phyloP scores from a whole-genome alignment of 2,113 vertebrate species.

The Corapipo altera region DNA sequence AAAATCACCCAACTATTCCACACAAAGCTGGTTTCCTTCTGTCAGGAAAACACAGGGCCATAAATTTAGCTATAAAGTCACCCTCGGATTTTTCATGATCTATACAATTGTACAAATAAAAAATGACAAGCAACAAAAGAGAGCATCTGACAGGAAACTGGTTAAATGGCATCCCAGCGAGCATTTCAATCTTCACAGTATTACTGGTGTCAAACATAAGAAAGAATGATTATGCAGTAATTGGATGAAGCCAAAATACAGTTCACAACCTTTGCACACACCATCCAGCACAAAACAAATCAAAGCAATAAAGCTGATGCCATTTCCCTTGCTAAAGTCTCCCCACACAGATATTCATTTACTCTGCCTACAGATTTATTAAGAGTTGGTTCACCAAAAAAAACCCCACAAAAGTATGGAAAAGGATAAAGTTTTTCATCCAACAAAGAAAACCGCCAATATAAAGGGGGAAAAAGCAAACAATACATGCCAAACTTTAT shows the following conservation, averaged over 20 bases:
- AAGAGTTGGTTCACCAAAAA: background rate
- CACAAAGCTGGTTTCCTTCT: conserved; percentile 20
- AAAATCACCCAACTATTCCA: conserved; percentile 34
- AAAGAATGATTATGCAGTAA: conserved; percentile 28
- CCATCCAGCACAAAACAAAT: background rate
- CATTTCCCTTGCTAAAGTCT: background rate
- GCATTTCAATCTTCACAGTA: conserved; percentile 28
- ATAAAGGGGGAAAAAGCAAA: background rate
- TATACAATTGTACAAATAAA: conserved; percentile 57
- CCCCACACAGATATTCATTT: background rate
- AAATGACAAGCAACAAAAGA: conserved; percentile 48
- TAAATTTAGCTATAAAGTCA: conserved; percentile 54
- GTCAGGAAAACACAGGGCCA: conserved; percentile 13
- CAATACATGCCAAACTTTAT: background rate
- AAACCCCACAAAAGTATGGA: background rate
- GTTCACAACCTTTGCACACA: conserved; percentile 11
- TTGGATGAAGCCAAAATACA: conserved; percentile 35
- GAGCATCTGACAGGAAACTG: conserved; percentile 20
- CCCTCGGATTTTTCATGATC: conserved; percentile 40
- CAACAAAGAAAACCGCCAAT: background rate
- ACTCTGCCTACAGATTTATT: background rate
- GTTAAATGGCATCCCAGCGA: background rate
- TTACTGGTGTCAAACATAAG: background rate
- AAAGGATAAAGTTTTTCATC: background rate
- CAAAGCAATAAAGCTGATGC: conserved; percentile 13